Percentiles rank a stretch among this genome's conserved stretches.
Evolutionary conservation across 2,888 invertebrate genomes (phyloP).

Genomic region (Drosophila subsilvestris): DNA sequence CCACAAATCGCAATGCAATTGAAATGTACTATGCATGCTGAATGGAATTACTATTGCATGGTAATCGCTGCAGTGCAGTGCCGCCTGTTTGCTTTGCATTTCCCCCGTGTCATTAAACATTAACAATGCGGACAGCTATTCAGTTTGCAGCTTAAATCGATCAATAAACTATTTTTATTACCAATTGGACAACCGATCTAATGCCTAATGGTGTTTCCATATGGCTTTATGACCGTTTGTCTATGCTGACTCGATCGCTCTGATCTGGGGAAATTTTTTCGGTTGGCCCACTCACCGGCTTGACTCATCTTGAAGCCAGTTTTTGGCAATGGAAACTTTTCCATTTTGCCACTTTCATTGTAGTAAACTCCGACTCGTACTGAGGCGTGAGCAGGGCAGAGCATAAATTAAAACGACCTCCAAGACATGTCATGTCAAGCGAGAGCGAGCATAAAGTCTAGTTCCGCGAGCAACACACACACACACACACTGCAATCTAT

Average conservation of each 20-base stretch:
- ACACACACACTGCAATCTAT: slow-evolving; percentile 12
- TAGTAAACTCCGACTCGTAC: slow-evolving; percentile 9
- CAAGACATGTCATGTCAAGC: slow-evolving; percentile 43
- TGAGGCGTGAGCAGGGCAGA: slow-evolving; percentile 2
- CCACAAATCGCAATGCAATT: slow-evolving; percentile 45
- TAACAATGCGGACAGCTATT: slow-evolving; percentile 6
- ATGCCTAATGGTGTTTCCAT: background rate
- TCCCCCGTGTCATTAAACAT: slow-evolving; percentile 14
- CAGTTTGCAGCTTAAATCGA: slow-evolving; percentile 2
- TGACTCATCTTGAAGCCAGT: slow-evolving; percentile 32
- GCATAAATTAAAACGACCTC: slow-evolving; percentile 50
- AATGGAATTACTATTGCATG: slow-evolving; percentile 44
- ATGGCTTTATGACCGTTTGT: background rate
- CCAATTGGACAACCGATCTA: background rate
- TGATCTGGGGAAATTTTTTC: background rate
- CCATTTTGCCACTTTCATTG: slow-evolving; percentile 38
- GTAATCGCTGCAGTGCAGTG: slow-evolving; percentile 34
- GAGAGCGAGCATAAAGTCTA: slow-evolving; percentile 36
- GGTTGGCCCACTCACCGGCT: background rate
- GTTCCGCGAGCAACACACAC: slow-evolving; percentile 22
- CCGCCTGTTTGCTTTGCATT: slow-evolving; percentile 29
- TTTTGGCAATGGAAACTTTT: slow-evolving; percentile 49
- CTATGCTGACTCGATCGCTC: background rate
- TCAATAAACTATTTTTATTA: slow-evolving; percentile 28
- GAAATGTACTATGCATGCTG: slow-evolving; percentile 27